Base-by-base conservation (phyloP, 2,888 invertebrate genomes). In the Plebejus melissa region DNA sequence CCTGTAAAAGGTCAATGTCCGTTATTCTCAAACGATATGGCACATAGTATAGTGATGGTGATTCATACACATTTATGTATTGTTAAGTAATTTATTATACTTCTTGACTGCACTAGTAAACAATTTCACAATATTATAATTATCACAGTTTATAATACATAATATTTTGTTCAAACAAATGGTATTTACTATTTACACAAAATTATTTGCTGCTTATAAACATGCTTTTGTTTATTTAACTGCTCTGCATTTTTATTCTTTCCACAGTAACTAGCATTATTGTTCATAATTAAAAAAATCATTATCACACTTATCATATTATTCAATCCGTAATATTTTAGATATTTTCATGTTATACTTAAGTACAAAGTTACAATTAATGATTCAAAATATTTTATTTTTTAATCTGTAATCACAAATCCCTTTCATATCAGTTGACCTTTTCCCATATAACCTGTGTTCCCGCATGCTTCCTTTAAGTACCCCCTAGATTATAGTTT, bases 381-480 rank as follows among this genome's bases (percentile, higher is more conserved):
- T 16, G 28, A 16, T 65, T 65, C 11, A 13, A 36, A 36, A 65
- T 36, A 65, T 65, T 65, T 65, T 65, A 32, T 65, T 58, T 58
- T 13, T 32, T 65, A 16, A 16, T 32, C 32, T 65, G 4, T 36
- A 36, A 0, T 65, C 32, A 65, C 32, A 36, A 32, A 4, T 65
- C 13, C 65, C 32, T 65, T 32, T 65, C 28, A 22, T 2, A 32
- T 13, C 46, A 22, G 41, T 76, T 78, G 74, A 80, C 82, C 82
- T 78, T 76, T 80, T 80, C 74, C 79, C 79, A 81, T 83, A 80
- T 65, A 75, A 72, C 76, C 81, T 81, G 81, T 83, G 77, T 85
- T 85, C 91, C 92, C 88, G 93, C 93, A 93, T 93, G 93, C 93
- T 93, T 93, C 92, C 93, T 93, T 93, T 93, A 92, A 93, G 86